Evolutionary conservation across 2,113 vertebrate species (phyloP).

Genomic region (Coptodon rendalli): DNA sequence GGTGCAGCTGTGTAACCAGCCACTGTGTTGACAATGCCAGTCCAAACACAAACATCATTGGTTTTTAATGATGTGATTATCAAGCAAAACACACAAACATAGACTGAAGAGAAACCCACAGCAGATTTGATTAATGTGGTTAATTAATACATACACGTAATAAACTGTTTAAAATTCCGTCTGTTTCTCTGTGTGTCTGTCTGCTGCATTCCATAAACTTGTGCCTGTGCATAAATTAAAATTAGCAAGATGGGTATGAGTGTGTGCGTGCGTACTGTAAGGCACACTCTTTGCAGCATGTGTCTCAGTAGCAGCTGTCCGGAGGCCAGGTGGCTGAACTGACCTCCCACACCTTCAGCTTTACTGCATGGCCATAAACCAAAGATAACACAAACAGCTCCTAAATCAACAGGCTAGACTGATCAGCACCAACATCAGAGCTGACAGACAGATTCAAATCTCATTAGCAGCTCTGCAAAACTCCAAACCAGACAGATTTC

Average conservation of each 20-base stretch:
- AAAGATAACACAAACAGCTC: conserved; percentile 62
- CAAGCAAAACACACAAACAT: neutral
- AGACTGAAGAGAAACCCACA: neutral
- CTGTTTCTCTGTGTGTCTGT: neutral
- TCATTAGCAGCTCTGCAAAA: conserved; percentile 38
- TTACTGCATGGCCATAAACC: conserved; percentile 61
- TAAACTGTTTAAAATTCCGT: conserved; percentile 1
- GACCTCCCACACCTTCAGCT: conserved; percentile 44
- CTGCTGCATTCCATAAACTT: neutral
- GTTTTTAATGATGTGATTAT: conserved; percentile 61
- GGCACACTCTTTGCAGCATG: conserved; percentile 34
- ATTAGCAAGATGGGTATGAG: neutral
- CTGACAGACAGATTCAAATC: conserved; percentile 35
- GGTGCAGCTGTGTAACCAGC: conserved; percentile 58
- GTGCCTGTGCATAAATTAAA: conserved; percentile 9
- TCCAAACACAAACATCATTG: conserved; percentile 62
- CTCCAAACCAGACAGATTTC: neutral
- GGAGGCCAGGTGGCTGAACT: conserved; percentile 54
- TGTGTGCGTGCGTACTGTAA: conserved; percentile 25
- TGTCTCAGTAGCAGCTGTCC: conserved; percentile 59
- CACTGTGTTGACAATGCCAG: conserved; percentile 39
- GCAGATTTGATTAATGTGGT: conserved; percentile 6
- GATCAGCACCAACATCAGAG: conserved; percentile 42
- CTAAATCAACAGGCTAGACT: conserved; percentile 59
- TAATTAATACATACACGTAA: conserved; percentile 31